Conservation (phyloP, 2,888 invertebrate genomes). For the Drosophila mimetica region DNA sequence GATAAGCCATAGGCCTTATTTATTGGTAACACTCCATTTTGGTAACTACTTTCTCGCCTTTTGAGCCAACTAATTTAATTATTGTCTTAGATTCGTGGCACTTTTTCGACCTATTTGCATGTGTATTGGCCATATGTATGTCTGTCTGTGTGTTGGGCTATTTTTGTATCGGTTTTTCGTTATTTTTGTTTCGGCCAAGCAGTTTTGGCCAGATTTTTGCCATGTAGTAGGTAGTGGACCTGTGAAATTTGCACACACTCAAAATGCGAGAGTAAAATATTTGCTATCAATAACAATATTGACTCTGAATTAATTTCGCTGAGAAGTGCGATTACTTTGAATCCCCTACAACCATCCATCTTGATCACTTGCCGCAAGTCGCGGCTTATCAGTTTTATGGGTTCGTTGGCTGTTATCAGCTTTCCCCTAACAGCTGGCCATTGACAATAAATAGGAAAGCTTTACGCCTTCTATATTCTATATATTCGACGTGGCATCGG, state of each 20-base stretch:
- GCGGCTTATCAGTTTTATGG: constrained; percentile 26
- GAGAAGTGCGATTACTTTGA: constrained; percentile 13
- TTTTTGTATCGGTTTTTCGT: constrained; percentile 35
- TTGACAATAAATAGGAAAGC: constrained; percentile 9
- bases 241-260: constrained; percentile 9
- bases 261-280: constrained; percentile 1
- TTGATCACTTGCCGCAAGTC: constrained; percentile 14
- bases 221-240: neutral
- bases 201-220: constrained; percentile 10
- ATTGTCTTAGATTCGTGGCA: constrained; percentile 41
- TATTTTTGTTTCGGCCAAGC: constrained; percentile 29
- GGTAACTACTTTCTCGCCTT: neutral
- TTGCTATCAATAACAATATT: constrained; percentile 21
- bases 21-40: constrained; percentile 9
- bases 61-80: constrained; percentile 35
- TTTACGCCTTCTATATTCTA: constrained; percentile 1
- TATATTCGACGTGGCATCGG: neutral
- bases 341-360: constrained; percentile 17
- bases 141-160: constrained; percentile 18
- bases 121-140: neutral
- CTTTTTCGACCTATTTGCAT: constrained; percentile 17
- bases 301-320: constrained; percentile 4
- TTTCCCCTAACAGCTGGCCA: constrained; percentile 2
- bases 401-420: constrained; percentile 24
- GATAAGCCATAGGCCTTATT: neutral